Conservation (phyloP, 2,888 invertebrate species). For the Urechis unicinctus region DNA sequence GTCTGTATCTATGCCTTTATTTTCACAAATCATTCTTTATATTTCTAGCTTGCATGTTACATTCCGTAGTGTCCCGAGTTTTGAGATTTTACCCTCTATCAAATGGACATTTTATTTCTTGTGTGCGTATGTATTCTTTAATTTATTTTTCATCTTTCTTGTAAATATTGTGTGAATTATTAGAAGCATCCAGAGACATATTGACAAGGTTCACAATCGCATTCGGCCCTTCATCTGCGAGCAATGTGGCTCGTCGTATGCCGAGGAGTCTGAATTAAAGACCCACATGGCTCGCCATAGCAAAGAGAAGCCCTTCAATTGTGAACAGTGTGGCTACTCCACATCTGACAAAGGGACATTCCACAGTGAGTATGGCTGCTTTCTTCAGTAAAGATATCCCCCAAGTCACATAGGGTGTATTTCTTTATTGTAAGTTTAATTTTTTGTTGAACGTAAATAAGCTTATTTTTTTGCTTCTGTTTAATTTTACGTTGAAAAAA, state of each 20-base stretch:
- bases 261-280: constrained; percentile 29
- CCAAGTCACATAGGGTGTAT: too few species aligned
- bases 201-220: constrained; percentile 29
- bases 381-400: too few species aligned
- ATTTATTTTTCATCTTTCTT: background rate
- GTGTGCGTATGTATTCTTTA: background rate
- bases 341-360: constrained; percentile 29
- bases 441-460: too few species aligned
- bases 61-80: too few species aligned
- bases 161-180: background rate
- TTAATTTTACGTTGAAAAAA: too few species aligned
- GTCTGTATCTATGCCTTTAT: constrained; percentile 24
- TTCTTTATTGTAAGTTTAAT: too few species aligned
- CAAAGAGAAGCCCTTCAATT: constrained; percentile 23
- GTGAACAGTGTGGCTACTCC: constrained; percentile 29
- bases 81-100: too few species aligned
- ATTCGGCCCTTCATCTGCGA: constrained; percentile 35
- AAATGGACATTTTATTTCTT: too few species aligned
- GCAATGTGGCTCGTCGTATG: constrained; percentile 31
- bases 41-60: too few species aligned
- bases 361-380: constrained; percentile 31
- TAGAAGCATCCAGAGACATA: constrained; percentile 30
- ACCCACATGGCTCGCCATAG: constrained; percentile 30
- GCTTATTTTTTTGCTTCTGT: too few species aligned
- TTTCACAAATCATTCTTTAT: too few species aligned